Evolutionary conservation across 2,888 invertebrate species (phyloP).

Genomic region (Noctua fimbriata): DNA sequence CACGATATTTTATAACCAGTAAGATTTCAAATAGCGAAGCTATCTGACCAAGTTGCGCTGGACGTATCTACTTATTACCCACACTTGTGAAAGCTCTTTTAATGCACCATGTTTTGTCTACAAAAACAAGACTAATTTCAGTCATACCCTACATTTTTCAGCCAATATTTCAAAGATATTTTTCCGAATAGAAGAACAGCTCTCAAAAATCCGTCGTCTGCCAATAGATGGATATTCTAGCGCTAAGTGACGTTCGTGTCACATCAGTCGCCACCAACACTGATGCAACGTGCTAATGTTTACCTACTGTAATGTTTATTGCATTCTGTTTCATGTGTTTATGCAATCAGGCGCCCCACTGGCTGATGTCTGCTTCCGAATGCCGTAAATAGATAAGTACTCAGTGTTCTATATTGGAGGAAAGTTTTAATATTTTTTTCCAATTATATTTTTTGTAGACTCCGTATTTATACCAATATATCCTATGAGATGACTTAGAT

Average conservation of each 20-base stretch:
- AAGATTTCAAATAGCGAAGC: not conserved
- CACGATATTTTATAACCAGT: not conserved
- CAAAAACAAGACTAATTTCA: not conserved
- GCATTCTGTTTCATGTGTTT: conserved; percentile 33
- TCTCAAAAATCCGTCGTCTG: conserved; percentile 28
- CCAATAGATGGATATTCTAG: conserved; percentile 24
- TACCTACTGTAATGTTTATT: conserved; percentile 28
- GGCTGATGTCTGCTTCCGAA: conserved; percentile 34
- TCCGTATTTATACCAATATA: not conserved
- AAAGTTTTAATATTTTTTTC: not conserved
- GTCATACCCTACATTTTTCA: not conserved
- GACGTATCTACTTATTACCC: not conserved
- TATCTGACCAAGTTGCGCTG: not conserved
- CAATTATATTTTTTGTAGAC: not conserved
- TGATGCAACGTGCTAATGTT: conserved; percentile 44
- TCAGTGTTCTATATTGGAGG: not conserved
- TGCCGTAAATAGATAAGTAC: conserved; percentile 38
- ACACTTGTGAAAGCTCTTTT: not conserved
- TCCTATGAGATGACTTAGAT: not conserved
- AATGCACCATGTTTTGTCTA: not conserved
- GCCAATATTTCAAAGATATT: not conserved
- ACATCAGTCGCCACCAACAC: conserved; percentile 32
- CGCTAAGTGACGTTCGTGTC: conserved; percentile 30
- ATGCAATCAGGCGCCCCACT: conserved; percentile 44
- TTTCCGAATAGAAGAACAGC: conserved; percentile 16